Conservation (phyloP, 64 coral and sea anemone species). For the Pocillopora verrucosa region DNA sequence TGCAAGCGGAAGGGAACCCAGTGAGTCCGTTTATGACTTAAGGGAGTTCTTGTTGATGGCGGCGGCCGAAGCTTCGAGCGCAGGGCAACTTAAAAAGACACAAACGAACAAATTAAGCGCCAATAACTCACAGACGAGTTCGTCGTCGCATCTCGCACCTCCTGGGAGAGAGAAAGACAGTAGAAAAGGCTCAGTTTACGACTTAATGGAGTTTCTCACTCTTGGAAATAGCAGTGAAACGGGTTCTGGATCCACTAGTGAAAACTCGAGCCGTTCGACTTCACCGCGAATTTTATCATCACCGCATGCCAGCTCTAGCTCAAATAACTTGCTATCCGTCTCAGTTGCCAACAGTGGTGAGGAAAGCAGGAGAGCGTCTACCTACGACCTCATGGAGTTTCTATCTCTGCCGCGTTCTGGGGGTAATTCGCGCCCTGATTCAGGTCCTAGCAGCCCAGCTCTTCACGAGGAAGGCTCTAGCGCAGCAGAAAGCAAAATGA, state of each 20-base stretch:
- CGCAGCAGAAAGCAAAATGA: background rate
- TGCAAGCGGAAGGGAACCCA: background rate
- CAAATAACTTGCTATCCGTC: background rate
- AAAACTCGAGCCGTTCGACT: slow-evolving; percentile 18
- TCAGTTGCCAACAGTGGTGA: background rate
- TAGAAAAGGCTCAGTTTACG: slow-evolving; percentile 72
- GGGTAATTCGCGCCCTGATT: slow-evolving; percentile 8
- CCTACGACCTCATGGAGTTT: slow-evolving; percentile 56
- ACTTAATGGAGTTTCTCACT: slow-evolving; percentile 79
- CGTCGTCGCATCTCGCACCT: background rate
- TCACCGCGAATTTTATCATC: background rate
- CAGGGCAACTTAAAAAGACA: background rate
- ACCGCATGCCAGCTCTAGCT: background rate
- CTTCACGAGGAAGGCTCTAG: background rate
- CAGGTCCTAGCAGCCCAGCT: slow-evolving; percentile 6
- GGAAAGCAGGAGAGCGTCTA: background rate
- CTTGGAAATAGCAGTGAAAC: slow-evolving; percentile 6
- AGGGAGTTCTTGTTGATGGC: slow-evolving; percentile 64
- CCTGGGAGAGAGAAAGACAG: slow-evolving; percentile 18
- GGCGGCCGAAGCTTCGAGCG: slow-evolving; percentile 18
- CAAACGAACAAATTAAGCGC: slow-evolving; percentile 3
- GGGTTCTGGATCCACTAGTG: background rate
- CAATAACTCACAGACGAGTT: background rate
- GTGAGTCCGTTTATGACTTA: slow-evolving; percentile 72
- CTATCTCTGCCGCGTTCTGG: slow-evolving; percentile 22